Percentiles rank a stretch among this genome's conserved stretches.
phyloP scores from a whole-genome alignment of 2,113 vertebrate species.

The Oncorhynchus mykiss region DNA sequence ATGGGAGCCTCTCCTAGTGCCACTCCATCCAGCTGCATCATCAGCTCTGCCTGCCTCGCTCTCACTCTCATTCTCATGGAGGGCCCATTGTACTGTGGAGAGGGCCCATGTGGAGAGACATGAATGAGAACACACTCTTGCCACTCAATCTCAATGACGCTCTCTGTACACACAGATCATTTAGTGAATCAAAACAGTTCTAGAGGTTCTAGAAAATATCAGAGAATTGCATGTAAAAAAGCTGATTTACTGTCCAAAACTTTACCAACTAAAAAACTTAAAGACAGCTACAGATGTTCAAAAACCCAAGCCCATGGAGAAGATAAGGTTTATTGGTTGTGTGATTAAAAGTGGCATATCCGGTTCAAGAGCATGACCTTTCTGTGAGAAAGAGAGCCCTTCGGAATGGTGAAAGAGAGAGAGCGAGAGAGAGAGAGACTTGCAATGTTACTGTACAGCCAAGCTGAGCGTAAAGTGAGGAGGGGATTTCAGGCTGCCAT shows the following conservation, averaged over 20 bases:
- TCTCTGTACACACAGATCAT: neutral
- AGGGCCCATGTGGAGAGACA: conserved; percentile 72
- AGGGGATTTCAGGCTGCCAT: no score
- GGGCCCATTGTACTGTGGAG: conserved; percentile 67
- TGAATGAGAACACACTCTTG: conserved; percentile 61
- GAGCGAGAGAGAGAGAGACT: no score
- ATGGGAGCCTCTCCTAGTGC: conserved; percentile 61
- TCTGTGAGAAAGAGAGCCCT: no score
- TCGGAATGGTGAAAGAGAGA: no score
- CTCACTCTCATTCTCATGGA: conserved; percentile 61
- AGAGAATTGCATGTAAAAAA: neutral
- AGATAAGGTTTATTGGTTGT: no score
- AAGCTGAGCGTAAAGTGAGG: no score
- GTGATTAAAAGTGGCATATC: no score
- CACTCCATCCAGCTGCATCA: conserved; percentile 72
- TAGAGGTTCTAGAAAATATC: neutral
- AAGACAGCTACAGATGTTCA: neutral
- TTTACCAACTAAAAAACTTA: neutral
- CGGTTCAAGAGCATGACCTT: no score
- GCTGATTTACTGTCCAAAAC: neutral
- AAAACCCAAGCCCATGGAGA: neutral
- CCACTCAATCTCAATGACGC: neutral
- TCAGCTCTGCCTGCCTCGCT: conserved; percentile 48
- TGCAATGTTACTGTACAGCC: no score
- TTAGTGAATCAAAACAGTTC: neutral